Base-by-base conservation (phyloP, 1,140 invertebrate genomes). In the Meloidogyne chitwoodi region DNA sequence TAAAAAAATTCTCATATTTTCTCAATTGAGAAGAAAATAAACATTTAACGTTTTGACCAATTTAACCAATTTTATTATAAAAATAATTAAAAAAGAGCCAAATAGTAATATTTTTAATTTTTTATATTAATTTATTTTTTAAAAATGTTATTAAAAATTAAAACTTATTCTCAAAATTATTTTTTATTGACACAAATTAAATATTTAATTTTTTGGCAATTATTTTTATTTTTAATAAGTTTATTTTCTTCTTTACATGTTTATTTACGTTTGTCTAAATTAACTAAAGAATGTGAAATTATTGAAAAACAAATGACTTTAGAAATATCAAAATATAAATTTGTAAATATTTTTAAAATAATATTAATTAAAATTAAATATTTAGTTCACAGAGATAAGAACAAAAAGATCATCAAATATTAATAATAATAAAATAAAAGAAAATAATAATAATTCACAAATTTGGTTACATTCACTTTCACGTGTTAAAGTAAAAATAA, bases 401-500 rank as follows among this genome's bases (percentile, higher is more conserved):
- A 24, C 3, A 22, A 41, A 24, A 31, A 31, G 29, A 67, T 26
- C 14, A 44, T n/a, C 24, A 75, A 0, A 19, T n/a, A 31, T 22
- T 38, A n/a, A 26, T 31, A 26, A 22, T 12, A 29, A 76, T 29
- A 31, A 56, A 62, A 38, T 16, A 44, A 63, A 72, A 68, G 24
- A 44, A 76, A 26, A 63, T 61, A 38, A 27, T 67, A 26, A 63
- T 61, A 38, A 27, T 67, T 71, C 64, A 41, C 68, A 84, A 38
- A 77, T 84, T 22, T 85, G 83, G 83, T 31, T 85, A 29, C 84
- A 85, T 26, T 85, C 83, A 19, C 62, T 85, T 16, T 85, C 84
- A 5, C 82, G 84, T 41, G 82, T 84, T 65, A 80, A 85, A 74
- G 83, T 83, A 34, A n/a, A n/a, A n/a, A n/a, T n/a, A n/a, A n/a